A percentile compares a stretch with the other conserved stretches of the same genome.
phyloP scores from a whole-genome alignment of 2,113 vertebrate species.

The Clarias magur region DNA sequence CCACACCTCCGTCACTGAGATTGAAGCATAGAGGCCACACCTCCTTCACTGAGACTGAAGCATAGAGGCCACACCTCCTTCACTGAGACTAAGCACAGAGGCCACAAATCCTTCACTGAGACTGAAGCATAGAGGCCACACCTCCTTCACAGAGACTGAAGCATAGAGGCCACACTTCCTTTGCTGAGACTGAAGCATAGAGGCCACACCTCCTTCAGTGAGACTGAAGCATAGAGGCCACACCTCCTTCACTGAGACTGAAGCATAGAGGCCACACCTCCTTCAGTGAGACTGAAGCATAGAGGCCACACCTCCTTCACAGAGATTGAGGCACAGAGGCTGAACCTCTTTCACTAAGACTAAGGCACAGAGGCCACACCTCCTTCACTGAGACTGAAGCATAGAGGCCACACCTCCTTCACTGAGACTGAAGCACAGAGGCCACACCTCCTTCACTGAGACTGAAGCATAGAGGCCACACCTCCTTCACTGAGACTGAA shows the following conservation, averaged over 20 bases:
- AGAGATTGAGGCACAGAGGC: neutral
- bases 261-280: neutral
- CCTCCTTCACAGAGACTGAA: neutral
- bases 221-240: neutral
- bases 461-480: too few relatives aligned
- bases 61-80: neutral
- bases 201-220: neutral
- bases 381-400: neutral
- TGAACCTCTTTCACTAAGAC: neutral
- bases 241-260: neutral
- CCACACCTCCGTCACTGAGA: too few relatives aligned
- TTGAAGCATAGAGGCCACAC: too few relatives aligned
- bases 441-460: neutral
- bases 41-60: too few relatives aligned
- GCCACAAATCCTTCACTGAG: neutral
- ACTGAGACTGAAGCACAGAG: neutral
- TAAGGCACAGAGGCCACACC: neutral
- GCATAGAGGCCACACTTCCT: too few relatives aligned
- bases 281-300: neutral
- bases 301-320: neutral
- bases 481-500: too few relatives aligned
- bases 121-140: neutral
- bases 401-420: neutral
- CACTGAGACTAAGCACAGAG: neutral
- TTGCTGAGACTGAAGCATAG: neutral